Base-by-base conservation (phyloP, 1,140 invertebrate species). In the Fragariocoptes setiger region DNA sequence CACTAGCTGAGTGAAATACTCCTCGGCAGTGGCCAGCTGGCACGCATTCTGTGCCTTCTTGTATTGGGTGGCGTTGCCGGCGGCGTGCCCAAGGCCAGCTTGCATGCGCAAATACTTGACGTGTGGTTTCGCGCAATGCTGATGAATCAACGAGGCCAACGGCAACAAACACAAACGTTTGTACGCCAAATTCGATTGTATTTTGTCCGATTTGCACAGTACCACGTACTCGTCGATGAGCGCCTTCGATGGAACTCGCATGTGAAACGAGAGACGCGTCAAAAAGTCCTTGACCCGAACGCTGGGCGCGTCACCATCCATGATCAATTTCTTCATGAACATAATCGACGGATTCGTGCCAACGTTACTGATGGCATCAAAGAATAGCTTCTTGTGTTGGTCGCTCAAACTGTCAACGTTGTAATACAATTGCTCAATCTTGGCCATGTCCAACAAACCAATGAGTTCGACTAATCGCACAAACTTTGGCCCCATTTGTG, bases 311-410 rank as follows among this genome's bases (percentile, higher is more conserved):
- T 31, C 16, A 21, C 21, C 19, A 40, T 41, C 20, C 21, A 31
- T 39, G 3, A 47, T 41, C 4, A 47, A 20, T 19, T 42, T 15
- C 19, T 46, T 43, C 3, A 35, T 43, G 8, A 37, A 47, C 0
- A 31, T 14, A 19, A 43, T 3, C 5, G 46, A 36, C 3, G 46
- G 46, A 18, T 47, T 47, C 5, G 46, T 46, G 14, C 46, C 46
- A 4, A 25, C 2, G 25, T 35, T 38, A 20, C 38, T 25, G 2
- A 46, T 20, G 0, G 19, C 16, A 20, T 47, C 46, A 4, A 41
- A 35, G n/a, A 47, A 47, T 2, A 47, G n/a, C 13, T 31, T 39
- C 31, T 43, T 45, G 21, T 31, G 25, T 8, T 8, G 8, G 8
- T 31, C 25, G 25, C 25, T n/a, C 25, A 8, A 8, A 8, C n/a